Conservation (phyloP, 2,797 vertebrate genomes). For the Onychomys torridus region DNA sequence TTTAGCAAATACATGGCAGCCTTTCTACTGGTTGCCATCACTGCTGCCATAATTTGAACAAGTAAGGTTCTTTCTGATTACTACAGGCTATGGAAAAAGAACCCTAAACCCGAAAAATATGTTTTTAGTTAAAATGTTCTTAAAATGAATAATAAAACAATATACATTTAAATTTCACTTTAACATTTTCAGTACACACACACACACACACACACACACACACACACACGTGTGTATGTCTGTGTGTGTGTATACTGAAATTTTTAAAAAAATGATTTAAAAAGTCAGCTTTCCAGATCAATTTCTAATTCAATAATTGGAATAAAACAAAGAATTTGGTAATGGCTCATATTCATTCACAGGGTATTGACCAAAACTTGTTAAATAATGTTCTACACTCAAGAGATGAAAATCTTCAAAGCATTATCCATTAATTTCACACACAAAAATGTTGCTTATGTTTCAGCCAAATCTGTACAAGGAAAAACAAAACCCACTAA, state of each 20-base stretch:
- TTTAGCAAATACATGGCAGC: not conserved
- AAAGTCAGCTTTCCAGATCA: slow-evolving; percentile 26
- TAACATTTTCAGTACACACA: not conserved
- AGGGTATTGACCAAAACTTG: slow-evolving; percentile 63
- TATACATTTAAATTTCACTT: not conserved
- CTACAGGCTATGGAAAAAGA: not conserved
- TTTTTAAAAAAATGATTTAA: not conserved
- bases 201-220: no score
- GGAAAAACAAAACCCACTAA: not conserved
- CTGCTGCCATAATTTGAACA: slow-evolving; percentile 35
- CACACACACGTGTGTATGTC: no score
- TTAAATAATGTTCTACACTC: slow-evolving; percentile 59
- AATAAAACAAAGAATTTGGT: not conserved
- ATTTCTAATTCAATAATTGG: slow-evolving; percentile 53
- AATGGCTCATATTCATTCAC: slow-evolving; percentile 24
- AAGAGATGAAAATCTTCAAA: slow-evolving; percentile 75
- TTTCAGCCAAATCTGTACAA: slow-evolving; percentile 55
- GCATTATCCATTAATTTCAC: slow-evolving; percentile 62
- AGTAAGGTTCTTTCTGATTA: slow-evolving; percentile 22
- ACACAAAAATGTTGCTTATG: slow-evolving; percentile 42
- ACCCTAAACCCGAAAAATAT: not conserved
- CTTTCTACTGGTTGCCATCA: not conserved
- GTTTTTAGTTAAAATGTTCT: slow-evolving; percentile 28
- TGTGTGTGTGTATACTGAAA: not conserved
- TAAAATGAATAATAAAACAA: not conserved